Conservation (phyloP, 2,797 vertebrate genomes). For the Acanthurus tractus region DNA sequence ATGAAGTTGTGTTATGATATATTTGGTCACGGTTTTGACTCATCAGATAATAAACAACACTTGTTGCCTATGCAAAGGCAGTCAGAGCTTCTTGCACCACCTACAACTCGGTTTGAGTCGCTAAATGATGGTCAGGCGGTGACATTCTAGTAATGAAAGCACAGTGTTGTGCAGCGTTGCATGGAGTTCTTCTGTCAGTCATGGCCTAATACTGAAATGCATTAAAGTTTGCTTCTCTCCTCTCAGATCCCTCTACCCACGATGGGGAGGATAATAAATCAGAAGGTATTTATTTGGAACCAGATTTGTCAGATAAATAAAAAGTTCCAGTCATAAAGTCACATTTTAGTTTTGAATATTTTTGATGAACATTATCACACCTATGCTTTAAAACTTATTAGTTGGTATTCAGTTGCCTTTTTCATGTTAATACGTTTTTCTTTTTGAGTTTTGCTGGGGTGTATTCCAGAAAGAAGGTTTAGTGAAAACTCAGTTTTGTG, state of each 20-base stretch:
- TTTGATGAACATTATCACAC: constrained; percentile 54
- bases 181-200: constrained; percentile 51
- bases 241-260: constrained; percentile 85
- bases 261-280: constrained; percentile 87
- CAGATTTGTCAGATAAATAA: constrained; percentile 56
- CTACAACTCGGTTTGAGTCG: neutral
- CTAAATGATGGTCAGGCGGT: neutral
- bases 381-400: constrained; percentile 57
- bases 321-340: constrained; percentile 41
- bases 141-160: neutral
- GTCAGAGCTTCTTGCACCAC: neutral
- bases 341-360: constrained; percentile 53
- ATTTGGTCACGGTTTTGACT: neutral
- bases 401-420: constrained; percentile 54
- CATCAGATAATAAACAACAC: neutral
- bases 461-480: constrained; percentile 11
- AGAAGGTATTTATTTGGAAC: constrained; percentile 87
- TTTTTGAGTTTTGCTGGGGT: constrained; percentile 37
- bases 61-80: neutral
- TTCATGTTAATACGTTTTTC: constrained; percentile 28
- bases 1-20: neutral
- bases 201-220: constrained; percentile 60
- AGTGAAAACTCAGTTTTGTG: no score
- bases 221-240: constrained; percentile 84
- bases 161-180: constrained; percentile 39